phyloP scores from a whole-genome alignment of 2,888 invertebrate genomes.

The Dinocampus coccinellae region DNA sequence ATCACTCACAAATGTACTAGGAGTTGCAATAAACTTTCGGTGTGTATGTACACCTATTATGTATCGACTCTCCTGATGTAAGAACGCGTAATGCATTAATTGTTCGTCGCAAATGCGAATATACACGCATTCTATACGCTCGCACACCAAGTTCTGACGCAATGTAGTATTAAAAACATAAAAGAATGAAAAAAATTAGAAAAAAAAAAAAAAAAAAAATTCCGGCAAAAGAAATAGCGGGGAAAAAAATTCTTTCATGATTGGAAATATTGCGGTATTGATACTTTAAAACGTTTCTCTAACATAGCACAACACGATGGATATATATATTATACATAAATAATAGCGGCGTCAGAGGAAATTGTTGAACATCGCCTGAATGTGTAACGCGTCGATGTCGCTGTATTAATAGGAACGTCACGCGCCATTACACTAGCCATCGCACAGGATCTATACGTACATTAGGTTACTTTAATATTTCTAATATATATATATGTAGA shows the following conservation, averaged over 20 bases:
- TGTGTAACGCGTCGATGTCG: slow-evolving; percentile 43
- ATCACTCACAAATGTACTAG: background rate
- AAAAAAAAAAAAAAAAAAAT: background rate
- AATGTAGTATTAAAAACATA: background rate
- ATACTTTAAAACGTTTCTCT: background rate
- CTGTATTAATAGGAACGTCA: slow-evolving; percentile 46
- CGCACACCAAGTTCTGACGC: background rate
- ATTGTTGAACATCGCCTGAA: slow-evolving; percentile 36
- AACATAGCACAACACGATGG: background rate
- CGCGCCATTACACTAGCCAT: slow-evolving; percentile 40
- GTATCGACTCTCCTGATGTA: background rate
- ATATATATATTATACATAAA: slow-evolving; percentile 20
- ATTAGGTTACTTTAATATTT: background rate
- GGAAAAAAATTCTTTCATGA: background rate
- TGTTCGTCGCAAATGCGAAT: background rate
- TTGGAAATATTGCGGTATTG: slow-evolving; percentile 14
- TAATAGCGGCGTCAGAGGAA: slow-evolving; percentile 29
- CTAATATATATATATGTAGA: background rate
- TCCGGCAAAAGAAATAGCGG: too few species aligned
- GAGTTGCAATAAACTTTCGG: slow-evolving; percentile 1
- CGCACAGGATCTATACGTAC: background rate
- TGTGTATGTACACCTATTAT: background rate
- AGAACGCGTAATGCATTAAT: slow-evolving; percentile 1
- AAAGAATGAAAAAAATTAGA: background rate
- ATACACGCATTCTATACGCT: background rate